A percentile compares a stretch with the other conserved stretches of the same genome.
Conservation (phyloP, 2,888 invertebrate genomes). For the Balanococcus diminutus region DNA sequence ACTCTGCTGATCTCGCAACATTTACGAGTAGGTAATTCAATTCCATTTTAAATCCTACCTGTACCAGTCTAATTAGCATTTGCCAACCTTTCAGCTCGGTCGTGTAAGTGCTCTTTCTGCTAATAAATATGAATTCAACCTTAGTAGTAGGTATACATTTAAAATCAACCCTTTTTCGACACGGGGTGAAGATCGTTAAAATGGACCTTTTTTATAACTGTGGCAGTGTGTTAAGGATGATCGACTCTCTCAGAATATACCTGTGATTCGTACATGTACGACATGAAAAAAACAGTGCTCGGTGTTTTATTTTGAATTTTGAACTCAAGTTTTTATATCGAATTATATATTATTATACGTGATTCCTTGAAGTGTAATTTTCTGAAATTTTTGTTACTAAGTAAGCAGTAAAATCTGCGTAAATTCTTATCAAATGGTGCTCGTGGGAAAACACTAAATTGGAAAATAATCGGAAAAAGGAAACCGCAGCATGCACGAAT, state of each 20-base stretch:
- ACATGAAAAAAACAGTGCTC: neutral
- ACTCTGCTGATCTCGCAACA: neutral
- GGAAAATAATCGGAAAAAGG: too few species aligned
- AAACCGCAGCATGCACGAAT: too few species aligned
- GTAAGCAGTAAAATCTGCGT: too few species aligned
- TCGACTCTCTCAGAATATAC: slow-evolving; percentile 35
- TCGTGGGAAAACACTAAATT: too few species aligned
- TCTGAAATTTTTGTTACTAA: too few species aligned
- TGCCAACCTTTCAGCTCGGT: neutral
- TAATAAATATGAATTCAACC: slow-evolving; percentile 17
- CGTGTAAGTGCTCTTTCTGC: neutral
- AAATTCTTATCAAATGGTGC: too few species aligned
- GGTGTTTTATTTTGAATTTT: neutral
- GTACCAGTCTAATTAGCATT: neutral
- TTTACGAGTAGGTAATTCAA: neutral
- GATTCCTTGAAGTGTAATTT: too few species aligned
- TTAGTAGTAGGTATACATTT: slow-evolving; percentile 14
- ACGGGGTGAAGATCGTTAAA: slow-evolving; percentile 49
- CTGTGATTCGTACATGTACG: slow-evolving; percentile 16
- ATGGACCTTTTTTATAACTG: slow-evolving; percentile 35
- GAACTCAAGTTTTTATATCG: neutral
- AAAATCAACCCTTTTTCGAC: slow-evolving; percentile 52
- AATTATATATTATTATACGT: too few species aligned
- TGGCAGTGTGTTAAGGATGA: neutral
- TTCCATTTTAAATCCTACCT: neutral